Base-by-base conservation (phyloP, 2,888 invertebrate species). In the Watsonalla cultraria region DNA sequence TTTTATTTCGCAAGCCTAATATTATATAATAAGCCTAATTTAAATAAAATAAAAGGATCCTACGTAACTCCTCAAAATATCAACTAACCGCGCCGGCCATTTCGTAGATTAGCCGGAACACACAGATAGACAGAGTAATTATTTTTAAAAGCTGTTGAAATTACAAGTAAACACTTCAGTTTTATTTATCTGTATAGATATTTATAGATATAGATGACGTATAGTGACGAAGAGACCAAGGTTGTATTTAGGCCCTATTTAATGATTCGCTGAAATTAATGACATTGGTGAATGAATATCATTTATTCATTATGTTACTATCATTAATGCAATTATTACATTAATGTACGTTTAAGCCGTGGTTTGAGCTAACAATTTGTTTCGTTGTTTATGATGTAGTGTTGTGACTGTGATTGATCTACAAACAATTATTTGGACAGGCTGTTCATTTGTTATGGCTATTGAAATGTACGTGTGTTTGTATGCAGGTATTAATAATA, bases 221-320 rank as follows among this genome's bases (percentile, higher is more conserved):
- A 47, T 53, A 48, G 13, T 54, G 51, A 55, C 51, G 54, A 51
- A 37, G 54, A 37, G 54, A 60, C 59, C 62, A 65, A 65, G 65
- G 65, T 53, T 54, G 47, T 37, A 6, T 37, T 37, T 8, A 37
- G 9, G 7, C 50, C 52, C 11, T 42, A 8, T 11, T 46, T 55
- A 59, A 71, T 68, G 67, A 64, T 70, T 62, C 54, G 51, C 58
- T 53, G 52, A 61, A 68, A 72, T 72, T 73, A 76, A 78, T 72
- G 70, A 72, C 62, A 61, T 64, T 56, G 65, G 58, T 63, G 60
- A 57, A 65, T 66, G 59, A 58, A 60, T 24, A 24, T 24, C 24
- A 24, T 24, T 24, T 24, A 24, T 24, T 24, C 24, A 24, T 24
- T 24, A 24, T 24, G 4, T 59, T 61, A 66, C 63, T 63, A 68